A percentile compares a stretch with the other conserved stretches of the same genome.
These are phyloP conservation scores for Andrena minutula DNA, from an alignment of 2,888 invertebrate genomes.

Conservation along the genomic window DNA sequence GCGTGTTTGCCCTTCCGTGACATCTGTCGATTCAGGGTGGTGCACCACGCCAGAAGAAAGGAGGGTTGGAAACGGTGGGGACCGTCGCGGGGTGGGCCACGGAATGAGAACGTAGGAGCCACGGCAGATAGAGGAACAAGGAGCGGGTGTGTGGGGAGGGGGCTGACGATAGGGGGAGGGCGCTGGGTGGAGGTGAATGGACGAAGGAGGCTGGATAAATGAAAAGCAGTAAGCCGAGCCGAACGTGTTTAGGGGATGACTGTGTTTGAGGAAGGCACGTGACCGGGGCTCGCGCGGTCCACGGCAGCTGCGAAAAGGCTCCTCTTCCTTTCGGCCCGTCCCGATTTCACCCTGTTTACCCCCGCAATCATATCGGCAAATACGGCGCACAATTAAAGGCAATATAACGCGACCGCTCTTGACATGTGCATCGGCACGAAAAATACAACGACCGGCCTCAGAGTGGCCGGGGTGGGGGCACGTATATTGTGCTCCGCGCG, in stretches of 20 bases:
- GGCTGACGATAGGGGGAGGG: slow-evolving; percentile 4
- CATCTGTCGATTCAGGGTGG: slow-evolving; percentile 77
- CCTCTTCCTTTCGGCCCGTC: slow-evolving; percentile 42
- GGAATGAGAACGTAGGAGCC: slow-evolving; percentile 48
- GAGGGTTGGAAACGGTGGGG: slow-evolving; percentile 45
- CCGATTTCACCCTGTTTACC: slow-evolving; percentile 66
- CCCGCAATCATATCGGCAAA: slow-evolving; percentile 74
- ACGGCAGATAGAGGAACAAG: slow-evolving; percentile 6
- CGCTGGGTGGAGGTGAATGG: slow-evolving; percentile 9
- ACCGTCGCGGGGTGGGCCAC: slow-evolving; percentile 10
- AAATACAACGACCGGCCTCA: slow-evolving; percentile 42
- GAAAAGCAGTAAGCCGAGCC: slow-evolving; percentile 78
- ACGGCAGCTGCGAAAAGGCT: slow-evolving; percentile 77
- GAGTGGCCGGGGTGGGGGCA: background rate
- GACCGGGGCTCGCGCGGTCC: slow-evolving; percentile 69
- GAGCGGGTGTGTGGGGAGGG: background rate
- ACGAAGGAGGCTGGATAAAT: slow-evolving; percentile 65
- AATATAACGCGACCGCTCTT: slow-evolving; percentile 72
- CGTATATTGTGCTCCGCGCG: slow-evolving; percentile 27
- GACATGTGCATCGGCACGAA: slow-evolving; percentile 70
- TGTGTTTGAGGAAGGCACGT: slow-evolving; percentile 78
- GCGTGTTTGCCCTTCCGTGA: slow-evolving; percentile 77
- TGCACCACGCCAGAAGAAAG: slow-evolving; percentile 63
- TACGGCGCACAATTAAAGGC: slow-evolving; percentile 73
- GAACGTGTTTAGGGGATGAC: slow-evolving; percentile 71